Evolutionary conservation across 1,140 invertebrate genomes (phyloP), one percentile per base, ranked within the genome.

Genomic region (Anastatus disparis): DNA sequence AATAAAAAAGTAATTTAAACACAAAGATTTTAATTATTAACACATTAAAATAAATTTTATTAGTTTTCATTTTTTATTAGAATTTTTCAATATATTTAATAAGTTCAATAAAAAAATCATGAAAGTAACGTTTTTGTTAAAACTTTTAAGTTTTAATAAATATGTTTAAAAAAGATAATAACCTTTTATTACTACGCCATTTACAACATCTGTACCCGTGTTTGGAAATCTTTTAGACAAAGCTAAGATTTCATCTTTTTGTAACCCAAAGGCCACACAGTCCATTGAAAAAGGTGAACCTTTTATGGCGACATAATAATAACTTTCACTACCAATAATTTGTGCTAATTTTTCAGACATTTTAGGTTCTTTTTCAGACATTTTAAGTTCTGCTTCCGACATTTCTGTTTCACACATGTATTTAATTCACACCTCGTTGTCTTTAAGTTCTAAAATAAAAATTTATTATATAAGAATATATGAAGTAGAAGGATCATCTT

Each of bases 281-380:
- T 93, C 91, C 64, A 79, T 81, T 53, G 92, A 89, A 86, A 93
- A 91, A 46, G 93, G 83, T 0, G 92, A 93, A 10, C 90, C 93
- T 84, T 93, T 93, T 35, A 95, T 89, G 52, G 91, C 92, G 71
- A 92, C 85, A 83, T 95, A 95, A 80, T 84, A 83, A 72, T 83
- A 86, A 74, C 75, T 82, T 59, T 84, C 82, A 26, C 70, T 77
- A 6, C 71, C 72, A 72, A 76, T 74, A 38, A 74, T 70, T 72
- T 64, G 72, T 71, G 73, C 67, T 66, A 81, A 70, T 77, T 83
- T 81, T 68, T 81, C 78, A 46, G 78, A 70, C 74, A 77, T 76
- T 73, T 72, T 76, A 63, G 15, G 56, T 65, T 70, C 29, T 22
- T n/a, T 53, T 9, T 69, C 46, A 38, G 24, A 35, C 62, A 38